These are phyloP conservation scores for Sebastes paucispinis DNA, from an alignment of 2,797 vertebrate species.

Conservation along the genomic window DNA sequence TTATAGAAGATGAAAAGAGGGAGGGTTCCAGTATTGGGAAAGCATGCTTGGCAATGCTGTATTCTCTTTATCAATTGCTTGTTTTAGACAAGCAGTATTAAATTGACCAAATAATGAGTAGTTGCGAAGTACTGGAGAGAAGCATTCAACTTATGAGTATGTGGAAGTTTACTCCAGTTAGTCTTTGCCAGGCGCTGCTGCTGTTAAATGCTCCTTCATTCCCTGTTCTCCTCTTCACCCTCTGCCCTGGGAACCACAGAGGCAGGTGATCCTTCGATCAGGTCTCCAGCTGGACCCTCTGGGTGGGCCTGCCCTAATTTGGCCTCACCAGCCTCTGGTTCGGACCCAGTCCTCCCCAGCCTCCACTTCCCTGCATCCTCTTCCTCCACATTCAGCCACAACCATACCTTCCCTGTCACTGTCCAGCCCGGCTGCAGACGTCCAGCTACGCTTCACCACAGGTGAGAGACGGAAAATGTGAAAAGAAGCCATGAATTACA, in stretches of 20 bases:
- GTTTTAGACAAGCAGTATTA: constrained; percentile 14
- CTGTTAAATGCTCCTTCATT: constrained; percentile 3
- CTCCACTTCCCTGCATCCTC: constrained; percentile 68
- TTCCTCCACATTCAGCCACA: constrained; percentile 70
- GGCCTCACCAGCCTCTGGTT: constrained; percentile 86
- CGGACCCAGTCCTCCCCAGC: constrained; percentile 88
- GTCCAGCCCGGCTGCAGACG: constrained; percentile 74
- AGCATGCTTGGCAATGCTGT: neutral
- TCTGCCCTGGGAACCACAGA: constrained; percentile 75
- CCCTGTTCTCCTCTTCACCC: constrained; percentile 8
- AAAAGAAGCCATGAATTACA: neutral
- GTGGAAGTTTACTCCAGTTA: neutral
- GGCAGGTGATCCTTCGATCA: constrained; percentile 87
- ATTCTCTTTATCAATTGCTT: constrained; percentile 29
- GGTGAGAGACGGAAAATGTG: constrained; percentile 71
- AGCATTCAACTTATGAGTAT: neutral
- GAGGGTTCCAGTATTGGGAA: neutral
- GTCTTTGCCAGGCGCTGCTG: neutral
- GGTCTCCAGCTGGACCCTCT: constrained; percentile 85
- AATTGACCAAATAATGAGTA: constrained; percentile 15
- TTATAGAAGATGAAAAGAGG: neutral
- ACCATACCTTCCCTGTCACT: constrained; percentile 59
- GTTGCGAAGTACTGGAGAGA: neutral
- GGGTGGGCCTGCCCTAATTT: constrained; percentile 82
- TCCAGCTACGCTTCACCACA: constrained; percentile 86